Conservation (phyloP, 2,113 vertebrate genomes). For the Strix uralensis region DNA sequence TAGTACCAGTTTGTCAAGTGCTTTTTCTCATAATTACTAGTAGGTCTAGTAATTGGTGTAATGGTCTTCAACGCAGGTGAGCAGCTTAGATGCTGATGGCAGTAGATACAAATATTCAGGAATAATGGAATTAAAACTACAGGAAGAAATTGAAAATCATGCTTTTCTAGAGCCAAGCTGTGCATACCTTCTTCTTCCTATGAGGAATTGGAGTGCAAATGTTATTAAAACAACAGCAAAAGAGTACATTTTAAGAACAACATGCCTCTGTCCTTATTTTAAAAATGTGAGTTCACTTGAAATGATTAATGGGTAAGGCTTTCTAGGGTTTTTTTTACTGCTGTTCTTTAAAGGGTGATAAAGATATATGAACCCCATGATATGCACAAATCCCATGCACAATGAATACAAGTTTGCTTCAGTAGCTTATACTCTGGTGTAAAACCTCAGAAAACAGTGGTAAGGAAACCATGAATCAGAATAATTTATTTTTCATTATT, state of each 20-base stretch:
- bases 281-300: slow-evolving; percentile 30
- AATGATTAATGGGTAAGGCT: slow-evolving; percentile 50
- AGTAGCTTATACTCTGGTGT: slow-evolving; percentile 22
- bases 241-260: slow-evolving; percentile 31
- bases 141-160: not conserved
- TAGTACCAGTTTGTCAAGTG: not conserved
- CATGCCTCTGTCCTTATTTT: not conserved
- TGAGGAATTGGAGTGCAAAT: not conserved
- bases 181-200: not conserved
- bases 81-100: not conserved
- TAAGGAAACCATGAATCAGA: slow-evolving; percentile 45
- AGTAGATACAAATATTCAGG: not conserved
- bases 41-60: not conserved
- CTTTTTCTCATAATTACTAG: not conserved
- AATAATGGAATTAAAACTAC: not conserved
- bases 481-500: slow-evolving; percentile 3
- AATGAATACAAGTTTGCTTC: not conserved
- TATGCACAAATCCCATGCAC: slow-evolving; percentile 43
- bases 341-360: slow-evolving; percentile 60
- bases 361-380: slow-evolving; percentile 66
- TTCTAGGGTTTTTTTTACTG: slow-evolving; percentile 20
- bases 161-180: not conserved
- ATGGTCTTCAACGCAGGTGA: not conserved
- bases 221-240: slow-evolving; percentile 32
- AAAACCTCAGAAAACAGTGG: slow-evolving; percentile 29